These are phyloP conservation scores for Melitaea cinxia DNA, from an alignment of 1,140 invertebrate genomes.

Conservation along the genomic window DNA sequence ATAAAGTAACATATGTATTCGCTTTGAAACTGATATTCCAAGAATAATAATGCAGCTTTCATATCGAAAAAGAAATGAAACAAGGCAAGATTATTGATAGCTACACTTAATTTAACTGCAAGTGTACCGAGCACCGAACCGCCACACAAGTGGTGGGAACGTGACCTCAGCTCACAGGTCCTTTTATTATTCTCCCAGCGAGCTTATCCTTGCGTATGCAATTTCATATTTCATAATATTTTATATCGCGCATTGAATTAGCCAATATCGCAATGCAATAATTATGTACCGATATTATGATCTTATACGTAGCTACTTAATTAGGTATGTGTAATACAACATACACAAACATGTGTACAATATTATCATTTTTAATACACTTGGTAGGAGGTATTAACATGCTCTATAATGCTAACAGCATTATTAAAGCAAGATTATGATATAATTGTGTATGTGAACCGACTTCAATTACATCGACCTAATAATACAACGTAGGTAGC, in stretches of 20 bases:
- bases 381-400: too few relatives aligned
- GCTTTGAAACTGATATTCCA: not conserved
- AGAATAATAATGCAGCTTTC: not conserved
- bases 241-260: constrained; percentile 48
- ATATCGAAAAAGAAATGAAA: constrained; percentile 17
- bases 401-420: too few relatives aligned
- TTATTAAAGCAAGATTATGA: too few relatives aligned
- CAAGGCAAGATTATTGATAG: constrained; percentile 17
- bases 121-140: constrained; percentile 31
- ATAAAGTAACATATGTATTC: not conserved
- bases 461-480: too few relatives aligned
- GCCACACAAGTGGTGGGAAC: constrained; percentile 54
- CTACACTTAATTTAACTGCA: constrained; percentile 21
- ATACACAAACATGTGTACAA: not conserved
- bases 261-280: constrained; percentile 23
- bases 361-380: too few relatives aligned
- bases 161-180: constrained; percentile 61
- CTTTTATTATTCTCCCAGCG: constrained; percentile 63
- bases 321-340: too few relatives aligned
- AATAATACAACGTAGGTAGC: too few relatives aligned
- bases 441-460: too few relatives aligned
- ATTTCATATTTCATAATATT: constrained; percentile 55
- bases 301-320: too few relatives aligned
- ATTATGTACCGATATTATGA: constrained; percentile 31
- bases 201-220: constrained; percentile 48